Evolutionary conservation across 2,797 vertebrate genomes (phyloP).

Genomic region (Enteromius radiatus): DNA sequence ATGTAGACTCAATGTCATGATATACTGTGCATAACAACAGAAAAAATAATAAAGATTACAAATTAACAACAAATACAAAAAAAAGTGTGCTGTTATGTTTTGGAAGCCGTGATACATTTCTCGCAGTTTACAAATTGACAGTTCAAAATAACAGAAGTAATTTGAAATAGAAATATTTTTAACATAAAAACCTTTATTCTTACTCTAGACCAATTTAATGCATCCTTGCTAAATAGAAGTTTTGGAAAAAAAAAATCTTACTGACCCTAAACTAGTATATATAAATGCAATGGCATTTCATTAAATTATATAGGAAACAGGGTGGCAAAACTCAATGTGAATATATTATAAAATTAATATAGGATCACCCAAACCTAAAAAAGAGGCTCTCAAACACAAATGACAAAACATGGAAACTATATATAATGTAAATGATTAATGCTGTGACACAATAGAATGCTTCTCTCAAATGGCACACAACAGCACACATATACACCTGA

Average conservation of each 20-base stretch:
- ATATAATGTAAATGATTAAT: background rate
- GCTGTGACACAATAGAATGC: background rate
- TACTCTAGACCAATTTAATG: background rate
- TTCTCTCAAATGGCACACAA: background rate
- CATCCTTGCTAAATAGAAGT: background rate
- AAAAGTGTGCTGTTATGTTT: background rate
- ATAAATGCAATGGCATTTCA: background rate
- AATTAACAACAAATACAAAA: conserved; percentile 26
- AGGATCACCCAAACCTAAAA: no score
- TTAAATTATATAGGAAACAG: background rate
- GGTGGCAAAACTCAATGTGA: no score
- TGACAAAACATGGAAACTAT: background rate
- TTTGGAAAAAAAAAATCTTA: background rate
- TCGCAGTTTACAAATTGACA: background rate
- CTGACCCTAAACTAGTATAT: background rate
- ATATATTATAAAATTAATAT: no score
- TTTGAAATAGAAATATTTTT: background rate
- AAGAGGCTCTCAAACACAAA: background rate
- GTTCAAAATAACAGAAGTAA: background rate
- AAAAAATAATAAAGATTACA: conserved; percentile 2
- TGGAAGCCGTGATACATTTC: background rate
- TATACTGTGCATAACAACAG: conserved; percentile 77
- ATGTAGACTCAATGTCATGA: conserved; percentile 83
- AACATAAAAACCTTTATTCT: background rate
- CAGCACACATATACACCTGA: background rate